These are phyloP conservation scores for Leucoraja ocellata DNA, from an alignment of 2,797 vertebrate species.

Conservation along the genomic window DNA sequence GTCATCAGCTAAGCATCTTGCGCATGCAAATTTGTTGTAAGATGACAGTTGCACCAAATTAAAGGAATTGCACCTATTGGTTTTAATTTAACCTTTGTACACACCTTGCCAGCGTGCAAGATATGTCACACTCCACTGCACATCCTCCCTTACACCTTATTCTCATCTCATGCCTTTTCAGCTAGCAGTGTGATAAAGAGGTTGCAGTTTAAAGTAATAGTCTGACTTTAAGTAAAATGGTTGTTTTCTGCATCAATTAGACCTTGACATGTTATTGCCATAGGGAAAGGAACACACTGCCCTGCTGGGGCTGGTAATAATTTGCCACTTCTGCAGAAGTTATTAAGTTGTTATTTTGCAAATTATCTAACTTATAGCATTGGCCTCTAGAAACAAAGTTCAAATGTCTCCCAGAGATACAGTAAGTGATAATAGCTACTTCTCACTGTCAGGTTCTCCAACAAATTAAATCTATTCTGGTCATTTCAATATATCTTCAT, in stretches of 20 bases:
- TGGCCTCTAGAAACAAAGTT: constrained; percentile 30
- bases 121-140: not conserved
- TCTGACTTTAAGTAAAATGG: constrained; percentile 6
- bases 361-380: not conserved
- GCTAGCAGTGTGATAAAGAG: not conserved
- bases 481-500: not conserved
- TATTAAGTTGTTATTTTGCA: not conserved
- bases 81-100: not conserved
- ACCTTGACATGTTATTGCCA: constrained; percentile 2
- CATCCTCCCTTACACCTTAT: not conserved
- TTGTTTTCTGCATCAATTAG: constrained; percentile 7
- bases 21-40: not conserved
- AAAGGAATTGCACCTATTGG: not conserved
- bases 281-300: not conserved
- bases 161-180: not conserved
- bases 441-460: not conserved
- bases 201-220: not conserved
- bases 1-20: not conserved
- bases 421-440: constrained; percentile 16
- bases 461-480: constrained; percentile 25
- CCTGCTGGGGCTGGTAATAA: not conserved
- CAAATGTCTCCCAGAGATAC: not conserved
- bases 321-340: constrained; percentile 10
- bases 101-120: not conserved
- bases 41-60: not conserved